Conservation (phyloP, 1,140 invertebrate genomes). For the Drosophila kanapiae region DNA sequence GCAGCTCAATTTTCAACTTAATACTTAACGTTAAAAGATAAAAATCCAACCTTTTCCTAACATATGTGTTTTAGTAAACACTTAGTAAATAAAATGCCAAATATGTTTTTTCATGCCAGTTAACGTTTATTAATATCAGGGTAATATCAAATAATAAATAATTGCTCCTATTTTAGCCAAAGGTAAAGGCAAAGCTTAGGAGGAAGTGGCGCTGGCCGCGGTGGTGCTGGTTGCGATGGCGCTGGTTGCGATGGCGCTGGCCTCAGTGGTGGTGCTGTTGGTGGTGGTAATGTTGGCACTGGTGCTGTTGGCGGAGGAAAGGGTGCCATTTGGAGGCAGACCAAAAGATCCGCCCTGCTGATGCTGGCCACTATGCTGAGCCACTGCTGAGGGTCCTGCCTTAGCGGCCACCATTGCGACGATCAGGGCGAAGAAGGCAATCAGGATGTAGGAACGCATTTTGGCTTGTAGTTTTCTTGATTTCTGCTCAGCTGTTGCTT, state of each 20-base stretch:
- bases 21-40: no score
- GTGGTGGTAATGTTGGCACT: neutral
- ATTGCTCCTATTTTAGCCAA: neutral
- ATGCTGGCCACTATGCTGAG: neutral
- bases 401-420: slow-evolving; percentile 36
- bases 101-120: neutral
- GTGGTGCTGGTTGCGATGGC: slow-evolving; percentile 3
- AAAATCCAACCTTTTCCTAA: no score
- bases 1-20: no score
- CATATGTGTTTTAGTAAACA: neutral
- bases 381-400: neutral
- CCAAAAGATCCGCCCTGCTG: neutral
- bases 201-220: neutral
- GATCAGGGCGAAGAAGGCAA: slow-evolving; percentile 36
- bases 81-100: neutral
- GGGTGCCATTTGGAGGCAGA: slow-evolving; percentile 23
- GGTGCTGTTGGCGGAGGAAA: neutral
- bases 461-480: neutral
- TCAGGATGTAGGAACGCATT: slow-evolving; percentile 39
- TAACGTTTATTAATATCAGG: slow-evolving; percentile 6
- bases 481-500: slow-evolving; percentile 1
- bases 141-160: slow-evolving; percentile 1
- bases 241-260: slow-evolving; percentile 1
- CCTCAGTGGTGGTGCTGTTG: neutral
- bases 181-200: neutral